phyloP scores from a whole-genome alignment of 2,888 invertebrate genomes.

The Drosophila helvetica region DNA sequence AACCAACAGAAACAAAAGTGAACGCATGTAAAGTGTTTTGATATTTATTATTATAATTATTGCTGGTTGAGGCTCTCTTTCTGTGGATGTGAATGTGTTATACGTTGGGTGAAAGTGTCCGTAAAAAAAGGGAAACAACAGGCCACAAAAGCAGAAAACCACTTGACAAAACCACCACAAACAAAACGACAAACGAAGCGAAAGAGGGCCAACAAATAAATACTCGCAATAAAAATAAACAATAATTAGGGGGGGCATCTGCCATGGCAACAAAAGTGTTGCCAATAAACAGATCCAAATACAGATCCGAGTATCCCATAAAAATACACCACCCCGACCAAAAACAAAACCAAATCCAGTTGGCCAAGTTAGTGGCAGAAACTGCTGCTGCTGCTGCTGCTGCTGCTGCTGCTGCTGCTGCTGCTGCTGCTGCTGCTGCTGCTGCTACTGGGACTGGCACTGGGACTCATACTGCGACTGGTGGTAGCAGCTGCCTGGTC shows the following conservation, averaged over 20 bases:
- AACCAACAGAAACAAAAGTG: constrained; percentile 48
- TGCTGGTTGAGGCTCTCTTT: constrained; percentile 13
- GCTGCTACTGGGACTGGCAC: constrained; percentile 24
- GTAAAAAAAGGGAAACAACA: constrained; percentile 31
- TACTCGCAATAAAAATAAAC: constrained; percentile 19
- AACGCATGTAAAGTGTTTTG: constrained; percentile 49
- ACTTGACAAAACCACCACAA: constrained; percentile 21
- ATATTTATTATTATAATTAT: constrained; percentile 46
- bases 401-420: too few species aligned
- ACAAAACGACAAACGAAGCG: constrained; percentile 1
- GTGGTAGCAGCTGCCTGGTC: constrained; percentile 13
- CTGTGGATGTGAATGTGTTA: constrained; percentile 10
- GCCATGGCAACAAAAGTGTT: constrained; percentile 53
- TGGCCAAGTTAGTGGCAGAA: constrained; percentile 42
- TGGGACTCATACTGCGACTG: constrained; percentile 21
- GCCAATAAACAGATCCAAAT: constrained; percentile 35
- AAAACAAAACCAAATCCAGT: constrained; percentile 23
- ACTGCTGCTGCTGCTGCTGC: constrained; percentile 40
- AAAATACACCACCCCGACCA: constrained; percentile 7
- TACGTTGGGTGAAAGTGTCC: constrained; percentile 65
- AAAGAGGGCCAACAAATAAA: not conserved
- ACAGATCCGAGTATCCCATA: constrained; percentile 11
- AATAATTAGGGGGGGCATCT: constrained; percentile 41
- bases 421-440: too few species aligned
- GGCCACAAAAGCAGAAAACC: constrained; percentile 5